Conservation (phyloP, 2,888 invertebrate species). For the Teleiodes luculella region DNA sequence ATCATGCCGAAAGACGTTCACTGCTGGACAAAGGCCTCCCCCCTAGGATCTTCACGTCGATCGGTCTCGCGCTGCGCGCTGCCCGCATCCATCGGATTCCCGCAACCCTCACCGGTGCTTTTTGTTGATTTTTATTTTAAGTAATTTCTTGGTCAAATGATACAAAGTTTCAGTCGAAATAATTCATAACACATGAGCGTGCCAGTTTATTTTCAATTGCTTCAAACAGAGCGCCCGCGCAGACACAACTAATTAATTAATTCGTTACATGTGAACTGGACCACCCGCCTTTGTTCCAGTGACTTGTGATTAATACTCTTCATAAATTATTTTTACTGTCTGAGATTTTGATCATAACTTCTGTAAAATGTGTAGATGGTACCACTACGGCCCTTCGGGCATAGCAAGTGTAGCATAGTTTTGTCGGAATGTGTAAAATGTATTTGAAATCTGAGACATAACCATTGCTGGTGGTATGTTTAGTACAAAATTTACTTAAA, state of each 20-base stretch:
- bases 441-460: no score
- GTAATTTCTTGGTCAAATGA: not conserved
- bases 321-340: conserved; percentile 4
- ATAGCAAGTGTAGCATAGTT: no score
- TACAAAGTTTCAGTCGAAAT: not conserved
- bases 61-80: no score
- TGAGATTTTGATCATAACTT: not conserved
- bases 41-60: no score
- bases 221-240: conserved; percentile 35
- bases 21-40: no score
- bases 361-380: not conserved
- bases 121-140: no score
- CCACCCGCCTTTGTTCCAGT: conserved; percentile 16
- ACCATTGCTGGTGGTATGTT: no score
- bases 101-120: no score
- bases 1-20: no score
- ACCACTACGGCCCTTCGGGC: not conserved
- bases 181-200: conserved; percentile 30
- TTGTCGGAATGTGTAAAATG: no score
- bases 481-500: no score
- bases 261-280: conserved; percentile 30
- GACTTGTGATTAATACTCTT: conserved; percentile 13
- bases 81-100: no score
- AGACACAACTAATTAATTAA: conserved; percentile 43
- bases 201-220: conserved; percentile 30